Evolutionary conservation across 2,113 vertebrate species (phyloP), one percentile per base, ranked within the genome.

Genomic region (Podiceps cristatus): DNA sequence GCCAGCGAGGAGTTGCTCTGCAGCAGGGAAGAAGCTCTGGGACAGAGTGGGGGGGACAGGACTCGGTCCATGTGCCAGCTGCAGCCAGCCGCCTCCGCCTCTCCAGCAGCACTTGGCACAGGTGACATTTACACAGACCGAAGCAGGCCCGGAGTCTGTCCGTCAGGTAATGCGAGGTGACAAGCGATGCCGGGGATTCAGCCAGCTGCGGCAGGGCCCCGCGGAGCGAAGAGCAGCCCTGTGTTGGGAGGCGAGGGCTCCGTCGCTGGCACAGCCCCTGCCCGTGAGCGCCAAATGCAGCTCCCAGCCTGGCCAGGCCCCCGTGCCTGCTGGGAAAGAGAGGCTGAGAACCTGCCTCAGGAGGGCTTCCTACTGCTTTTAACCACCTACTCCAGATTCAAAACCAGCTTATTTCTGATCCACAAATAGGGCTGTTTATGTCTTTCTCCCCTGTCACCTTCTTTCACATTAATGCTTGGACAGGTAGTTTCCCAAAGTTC

Each of bases 121-220:
- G 88, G 93, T 96, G 96, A 97, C 96, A 97, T 97, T 97, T 97
- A 35, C 35, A 15, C 42, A 16, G 90, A 47, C 76, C 90, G 63
- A 9, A 35, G 63, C 14, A 0, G 68, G 60, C 68, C 83, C 1
- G 1, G 62, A 62, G 68, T 6, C 88, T 53, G 66, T 87, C 88
- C 12, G 0, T 86, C 96, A 75, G 86, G 88, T 97, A 97, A 97
- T 80, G 71, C 1, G 2, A 96, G 83, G 63, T 72, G 97, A 97
- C 97, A 96, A 73, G 93, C n/a, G 0, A 58, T 67, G 76, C 73
- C 0, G 1, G 94, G 83, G 53, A 68, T 19, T 24, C 42, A 20
- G 75, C 25, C 25, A 3, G 78, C 64, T 72, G 22, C 2, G 0
- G 42, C 1, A 0, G 37, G 56, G 74, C 55, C 60, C 60, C 2